Base-by-base conservation (phyloP, 1,140 invertebrate species). In the Drosophila orosa region DNA sequence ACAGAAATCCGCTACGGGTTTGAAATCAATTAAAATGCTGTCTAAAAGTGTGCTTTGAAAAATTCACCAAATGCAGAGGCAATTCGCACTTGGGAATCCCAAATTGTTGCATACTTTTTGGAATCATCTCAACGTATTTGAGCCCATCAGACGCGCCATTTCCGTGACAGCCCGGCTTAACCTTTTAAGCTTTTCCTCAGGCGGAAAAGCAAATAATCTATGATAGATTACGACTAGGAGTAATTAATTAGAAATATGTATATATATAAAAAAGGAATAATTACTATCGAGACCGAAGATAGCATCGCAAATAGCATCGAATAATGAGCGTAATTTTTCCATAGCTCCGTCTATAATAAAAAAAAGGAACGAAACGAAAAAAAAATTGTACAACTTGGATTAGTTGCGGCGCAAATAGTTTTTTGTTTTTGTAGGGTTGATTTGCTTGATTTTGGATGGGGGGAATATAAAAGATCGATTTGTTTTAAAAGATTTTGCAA, bases 261-360 rank as follows among this genome's bases (percentile, higher is more conserved):
- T 74, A 63, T 74, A 69, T 69, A 74, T 74, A 74, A 87, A 89
- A 76, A 80, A 84, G 80, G 80, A 77, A 89, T 89, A 89, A 89
- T 89, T 89, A 89, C 84, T 89, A 89, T 89, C 84, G 80, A 89
- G 84, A 89, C 84, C 84, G 89, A 89, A 89, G 85, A 89, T 89
- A 89, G 84, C 84, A 89, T 89, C 84, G 85, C 84, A 89, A 63
- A 89, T 89, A 89, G 84, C 84, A 84, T 89, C 84, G 85, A 89
- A 89, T 89, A 89, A 89, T 89, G 84, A 89, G 84, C 84, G 84
- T 89, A 89, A 78, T 89, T 89, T 89, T 89, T 89, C 84, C 84
- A 89, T 89, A 74, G 84, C 77, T 89, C 84, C 84, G 85, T 89
- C 84, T 89, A 89, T 77, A 87, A 86, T 79, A 86, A 85, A 86